Conservation (phyloP, 2,113 vertebrate species). For the Austrofundulus limnaeus region DNA sequence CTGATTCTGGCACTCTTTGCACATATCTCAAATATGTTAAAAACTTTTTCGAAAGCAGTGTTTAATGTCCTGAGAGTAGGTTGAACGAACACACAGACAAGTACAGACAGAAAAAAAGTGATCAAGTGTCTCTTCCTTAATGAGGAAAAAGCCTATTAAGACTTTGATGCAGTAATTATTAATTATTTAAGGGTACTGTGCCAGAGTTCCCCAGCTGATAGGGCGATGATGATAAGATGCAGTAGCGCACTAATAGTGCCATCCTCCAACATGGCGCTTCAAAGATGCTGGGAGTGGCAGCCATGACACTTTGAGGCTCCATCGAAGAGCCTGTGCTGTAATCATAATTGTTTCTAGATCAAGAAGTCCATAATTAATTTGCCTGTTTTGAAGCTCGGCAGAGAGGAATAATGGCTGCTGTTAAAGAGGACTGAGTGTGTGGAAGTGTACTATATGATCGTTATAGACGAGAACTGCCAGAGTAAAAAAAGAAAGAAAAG, state of each 20-base stretch:
- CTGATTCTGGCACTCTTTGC: background rate
- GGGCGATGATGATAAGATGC: slow-evolving; percentile 61
- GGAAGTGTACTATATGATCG: background rate
- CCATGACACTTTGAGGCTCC: slow-evolving; percentile 63
- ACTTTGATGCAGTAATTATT: slow-evolving; percentile 65
- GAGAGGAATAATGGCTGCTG: slow-evolving; percentile 53
- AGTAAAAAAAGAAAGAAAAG: slow-evolving; percentile 34
- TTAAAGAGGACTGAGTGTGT: slow-evolving; percentile 30
- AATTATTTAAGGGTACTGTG: slow-evolving; percentile 51
- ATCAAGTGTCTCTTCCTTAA: slow-evolving; percentile 50
- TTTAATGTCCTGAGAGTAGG: background rate
- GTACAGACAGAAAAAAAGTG: slow-evolving; percentile 10
- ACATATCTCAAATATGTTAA: background rate
- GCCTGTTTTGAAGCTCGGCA: slow-evolving; percentile 64
- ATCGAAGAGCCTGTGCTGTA: slow-evolving; percentile 53
- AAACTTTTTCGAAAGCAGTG: background rate
- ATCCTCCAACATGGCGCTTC: slow-evolving; percentile 53
- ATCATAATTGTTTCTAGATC: slow-evolving; percentile 75
- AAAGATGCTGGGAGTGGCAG: slow-evolving; percentile 67
- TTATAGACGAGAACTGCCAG: background rate
- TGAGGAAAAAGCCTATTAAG: slow-evolving; percentile 51
- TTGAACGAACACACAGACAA: background rate
- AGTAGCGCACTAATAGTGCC: slow-evolving; percentile 54
- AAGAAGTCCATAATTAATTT: slow-evolving; percentile 75
- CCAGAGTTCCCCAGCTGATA: slow-evolving; percentile 57